Evolutionary conservation across 2,888 invertebrate genomes (phyloP), one percentile per base, ranked within the genome.

Genomic region (Beris chalybata): DNA sequence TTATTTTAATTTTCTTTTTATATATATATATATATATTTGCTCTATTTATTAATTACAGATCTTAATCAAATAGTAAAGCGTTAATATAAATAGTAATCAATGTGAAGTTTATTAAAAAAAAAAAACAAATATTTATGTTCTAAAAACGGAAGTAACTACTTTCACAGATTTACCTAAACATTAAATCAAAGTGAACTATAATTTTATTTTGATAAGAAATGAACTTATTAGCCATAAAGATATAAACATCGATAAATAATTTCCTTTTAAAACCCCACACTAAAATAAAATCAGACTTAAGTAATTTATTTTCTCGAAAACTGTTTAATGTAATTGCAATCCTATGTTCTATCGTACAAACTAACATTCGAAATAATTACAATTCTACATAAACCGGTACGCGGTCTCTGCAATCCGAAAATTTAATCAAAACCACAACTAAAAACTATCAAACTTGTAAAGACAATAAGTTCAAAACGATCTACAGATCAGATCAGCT

Each of bases 321-420:
- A 38, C 5, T 38, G 38, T 38, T 38, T 9, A 38, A 7, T 38
- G 38, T 38, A 38, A 38, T 38, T 38, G 5, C 38, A 38, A 38
- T 38, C 38, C 38, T 38, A 38, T 50, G 61, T 61, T 61, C 61
- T 61, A 61, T 61, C 61, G 61, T 61, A 61, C 61, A 61, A 61
- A 61, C 38, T 29, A 32, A 31, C 38, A 50, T 50, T 29, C 52
- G 61, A 52, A 38, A 32, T 52, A 50, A 52, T 38, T 50, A 32
- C 22, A 48, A 32, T 32, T 29, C 12, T 50, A 50, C 4, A 31
- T 12, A 38, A 6, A 32, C 4, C 38, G 32, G 5, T 22, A 61
- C 50, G 13, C 4, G 12, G 29, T 61, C 32, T 32, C 31, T 38
- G n/a, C 29, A 22, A 61, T 38, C 52, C 52, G 61, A 43, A 61